Evolutionary conservation across 2,113 vertebrate species (phyloP), one percentile per base, ranked within the genome.

Genomic region (Melanocharis versteri): DNA sequence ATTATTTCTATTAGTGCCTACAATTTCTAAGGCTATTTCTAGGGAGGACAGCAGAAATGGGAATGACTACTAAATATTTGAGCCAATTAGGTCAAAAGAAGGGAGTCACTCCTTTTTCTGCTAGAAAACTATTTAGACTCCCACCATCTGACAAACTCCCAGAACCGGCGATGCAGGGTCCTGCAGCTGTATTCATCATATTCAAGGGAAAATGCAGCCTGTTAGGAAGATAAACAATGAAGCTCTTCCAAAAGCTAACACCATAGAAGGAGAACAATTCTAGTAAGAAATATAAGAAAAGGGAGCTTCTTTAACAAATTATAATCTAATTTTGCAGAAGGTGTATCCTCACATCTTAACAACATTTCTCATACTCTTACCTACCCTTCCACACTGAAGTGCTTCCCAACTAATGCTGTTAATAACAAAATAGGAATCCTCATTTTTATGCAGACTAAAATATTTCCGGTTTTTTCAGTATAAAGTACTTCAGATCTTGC

Each of bases 101-200:
- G 51, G 27, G 31, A 84, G 6, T 13, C 30, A 65, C 78, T 84
- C 65, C 39, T 95, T 17, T 62, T 69, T 58, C 37, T 65, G 23
- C 50, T 75, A 62, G 48, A 60, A 93, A 94, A 90, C 44, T 79
- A 65, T 89, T 87, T 77, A 78, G 68, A 61, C 19, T 44, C 31
- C 30, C 45, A 61, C n/a, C 47, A 68, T 83, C 54, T 76, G 70
- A 95, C 53, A 89, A 69, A 83, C 60, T 91, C 68, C 35, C 45
- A 16, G 83, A 64, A 60, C n/a, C 62, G 21, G 37, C 15, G 3
- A 91, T 72, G 30, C 33, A 57, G 83, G 26, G 56, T 94, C 76
- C 93, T 94, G 83, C 91, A 90, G 80, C 48, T 92, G 83, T 57
- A 68, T 90, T 93, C 69, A 85, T 45, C 73, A 83, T 37, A 77